A percentile compares a stretch with the other conserved stretches of the same genome.
Evolutionary conservation across 35 echinoderm and acorn worm species (phyloP).

Genomic region (Apostichopus japonicus): DNA sequence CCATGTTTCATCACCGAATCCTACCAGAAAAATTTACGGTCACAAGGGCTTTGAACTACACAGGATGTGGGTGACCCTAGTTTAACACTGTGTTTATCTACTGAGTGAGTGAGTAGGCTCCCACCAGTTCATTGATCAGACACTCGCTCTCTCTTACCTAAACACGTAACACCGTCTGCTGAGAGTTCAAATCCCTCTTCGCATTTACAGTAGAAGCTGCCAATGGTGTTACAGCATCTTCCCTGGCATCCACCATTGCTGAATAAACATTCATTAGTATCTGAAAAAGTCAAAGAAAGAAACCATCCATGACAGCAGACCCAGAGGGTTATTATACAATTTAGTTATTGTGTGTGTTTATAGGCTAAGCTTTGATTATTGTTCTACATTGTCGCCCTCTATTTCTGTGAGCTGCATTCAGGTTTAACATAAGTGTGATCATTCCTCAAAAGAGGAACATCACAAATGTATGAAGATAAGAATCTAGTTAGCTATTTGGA

Average conservation of each 20-base stretch:
- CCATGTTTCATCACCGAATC: not conserved
- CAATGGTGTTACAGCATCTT: slow-evolving; percentile 95
- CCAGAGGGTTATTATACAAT: too few relatives aligned
- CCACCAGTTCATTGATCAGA: not conserved
- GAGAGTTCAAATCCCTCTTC: slow-evolving; percentile 77
- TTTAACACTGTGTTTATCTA: not conserved
- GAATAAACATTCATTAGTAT: slow-evolving; percentile 97
- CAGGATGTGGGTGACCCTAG: not conserved
- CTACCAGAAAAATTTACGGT: not conserved
- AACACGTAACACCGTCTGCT: slow-evolving; percentile 79
- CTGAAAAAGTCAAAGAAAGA: slow-evolving; percentile 44
- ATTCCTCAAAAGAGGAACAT: too few relatives aligned
- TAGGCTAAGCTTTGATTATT: too few relatives aligned
- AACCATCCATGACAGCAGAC: too few relatives aligned
- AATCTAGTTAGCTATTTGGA: too few relatives aligned
- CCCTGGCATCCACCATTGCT: slow-evolving; percentile 95
- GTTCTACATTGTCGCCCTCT: too few relatives aligned
- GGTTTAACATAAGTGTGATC: too few relatives aligned
- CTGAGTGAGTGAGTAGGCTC: too few relatives aligned
- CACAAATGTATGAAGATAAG: too few relatives aligned
- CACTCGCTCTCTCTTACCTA: slow-evolving; percentile 68
- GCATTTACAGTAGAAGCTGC: slow-evolving; percentile 98
- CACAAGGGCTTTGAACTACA: not conserved
- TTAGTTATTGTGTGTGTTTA: too few relatives aligned
- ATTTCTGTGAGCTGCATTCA: too few relatives aligned